Evolutionary conservation across 2,888 invertebrate species (phyloP).

Genomic region (Gasteruption jaculator): DNA sequence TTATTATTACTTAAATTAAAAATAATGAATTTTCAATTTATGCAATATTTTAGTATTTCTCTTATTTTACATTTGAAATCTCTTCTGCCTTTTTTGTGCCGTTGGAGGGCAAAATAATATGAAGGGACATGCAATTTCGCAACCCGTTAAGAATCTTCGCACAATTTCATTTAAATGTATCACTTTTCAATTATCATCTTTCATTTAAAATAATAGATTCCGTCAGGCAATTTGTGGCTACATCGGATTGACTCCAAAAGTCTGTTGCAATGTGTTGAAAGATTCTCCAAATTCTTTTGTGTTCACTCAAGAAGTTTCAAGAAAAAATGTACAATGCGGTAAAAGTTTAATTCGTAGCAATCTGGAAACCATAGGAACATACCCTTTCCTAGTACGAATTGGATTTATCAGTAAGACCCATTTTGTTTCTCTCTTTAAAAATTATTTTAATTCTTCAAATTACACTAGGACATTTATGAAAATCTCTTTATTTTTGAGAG

Average conservation of each 20-base stretch:
- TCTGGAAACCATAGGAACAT: conserved; percentile 58
- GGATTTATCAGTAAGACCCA: conserved; percentile 72
- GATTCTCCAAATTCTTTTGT: conserved; percentile 13
- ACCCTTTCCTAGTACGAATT: conserved; percentile 72
- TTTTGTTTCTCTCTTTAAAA: conserved; percentile 5
- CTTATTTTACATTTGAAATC: too few species aligned
- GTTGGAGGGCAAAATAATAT: too few species aligned
- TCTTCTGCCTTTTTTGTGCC: too few species aligned
- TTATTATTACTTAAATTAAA: too few species aligned
- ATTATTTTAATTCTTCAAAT: too few species aligned
- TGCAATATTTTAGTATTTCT: too few species aligned
- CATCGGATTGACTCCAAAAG: conserved; percentile 28
- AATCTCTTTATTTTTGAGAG: background rate
- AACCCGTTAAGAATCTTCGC: too few species aligned
- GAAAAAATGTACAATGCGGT: conserved; percentile 30
- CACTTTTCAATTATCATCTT: background rate
- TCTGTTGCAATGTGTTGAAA: conserved; percentile 30
- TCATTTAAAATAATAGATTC: conserved; percentile 26
- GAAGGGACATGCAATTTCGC: too few species aligned
- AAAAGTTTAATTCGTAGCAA: conserved; percentile 32
- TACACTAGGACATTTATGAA: too few species aligned
- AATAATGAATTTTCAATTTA: too few species aligned
- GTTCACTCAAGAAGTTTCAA: conserved; percentile 15
- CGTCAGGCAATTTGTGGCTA: conserved; percentile 40
- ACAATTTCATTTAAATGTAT: conserved; percentile 7